These are phyloP conservation scores for Rallus crepitans DNA, from an alignment of 2,797 vertebrate genomes.

Conservation along the genomic window DNA sequence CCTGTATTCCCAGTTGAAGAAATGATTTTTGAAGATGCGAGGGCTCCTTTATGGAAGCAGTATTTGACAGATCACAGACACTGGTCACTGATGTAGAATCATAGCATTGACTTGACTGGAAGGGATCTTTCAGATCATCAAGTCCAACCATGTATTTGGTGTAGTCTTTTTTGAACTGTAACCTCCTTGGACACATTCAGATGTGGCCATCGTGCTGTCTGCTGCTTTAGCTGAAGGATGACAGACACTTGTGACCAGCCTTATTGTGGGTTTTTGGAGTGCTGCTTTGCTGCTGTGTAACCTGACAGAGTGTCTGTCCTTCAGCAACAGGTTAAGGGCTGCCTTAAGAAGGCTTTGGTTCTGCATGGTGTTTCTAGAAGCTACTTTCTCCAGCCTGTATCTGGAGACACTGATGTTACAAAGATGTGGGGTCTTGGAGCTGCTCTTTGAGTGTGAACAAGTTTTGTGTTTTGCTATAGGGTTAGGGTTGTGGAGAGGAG, in stretches of 20 bases:
- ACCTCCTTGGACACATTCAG: conserved; percentile 37
- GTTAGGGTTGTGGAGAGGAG: background rate
- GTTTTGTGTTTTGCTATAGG: background rate
- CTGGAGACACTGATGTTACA: background rate
- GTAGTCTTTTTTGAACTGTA: background rate
- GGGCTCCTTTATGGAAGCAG: background rate
- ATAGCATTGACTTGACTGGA: too few species aligned
- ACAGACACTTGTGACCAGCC: background rate
- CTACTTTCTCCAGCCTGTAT: background rate
- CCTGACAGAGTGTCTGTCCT: conserved; percentile 48
- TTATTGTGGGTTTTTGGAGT: conserved; percentile 61
- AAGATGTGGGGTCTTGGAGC: background rate
- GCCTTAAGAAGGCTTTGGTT: background rate
- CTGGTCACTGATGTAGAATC: background rate
- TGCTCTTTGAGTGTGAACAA: background rate
- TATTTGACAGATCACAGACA: background rate
- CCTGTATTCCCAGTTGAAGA: background rate
- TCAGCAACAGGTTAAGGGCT: background rate
- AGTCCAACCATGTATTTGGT: background rate
- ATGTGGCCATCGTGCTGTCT: conserved; percentile 69
- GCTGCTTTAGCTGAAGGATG: conserved; percentile 42
- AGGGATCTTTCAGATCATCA: too few species aligned
- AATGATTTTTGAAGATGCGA: background rate
- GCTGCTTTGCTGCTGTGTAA: conserved; percentile 22
- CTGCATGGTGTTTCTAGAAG: background rate